Evolutionary conservation across 1,140 invertebrate species (phyloP), one percentile per base, ranked within the genome.

Genomic region (Marisa cornuarietis): DNA sequence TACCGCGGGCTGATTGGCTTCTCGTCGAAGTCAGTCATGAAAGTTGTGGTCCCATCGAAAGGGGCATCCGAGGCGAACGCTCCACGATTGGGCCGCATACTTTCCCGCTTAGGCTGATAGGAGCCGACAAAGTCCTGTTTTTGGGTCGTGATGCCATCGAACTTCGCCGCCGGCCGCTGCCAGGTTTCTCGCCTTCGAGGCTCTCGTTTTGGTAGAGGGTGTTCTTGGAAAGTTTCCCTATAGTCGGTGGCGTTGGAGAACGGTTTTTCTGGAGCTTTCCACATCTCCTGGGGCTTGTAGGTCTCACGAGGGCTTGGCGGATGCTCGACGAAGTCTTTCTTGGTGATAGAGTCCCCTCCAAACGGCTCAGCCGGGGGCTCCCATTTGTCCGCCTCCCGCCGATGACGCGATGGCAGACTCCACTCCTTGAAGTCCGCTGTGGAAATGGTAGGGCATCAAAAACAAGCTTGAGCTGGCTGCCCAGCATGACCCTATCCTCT

Each of bases 351-450:
- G n/a, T 78, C 49, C n/a, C 71, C 79, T 31, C 78, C 76, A 31
- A 83, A 81, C n/a, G 72, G 76, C 13, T 79, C 51, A 0, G 24
- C 51, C 7, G 82, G 65, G 9, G 71, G 79, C 3, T 71, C 51
- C 79, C 79, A 80, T 20, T 76, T 51, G 4, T 52, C n/a, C 8
- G 49, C 77, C 14, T 75, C 52, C 0, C 54, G 77, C 18, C 22
- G 71, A 0, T 68, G 24, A 18, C 73, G 73, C 13, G 71, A 65
- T 24, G 78, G 78, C 26, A 82, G 69, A 22, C 62, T 52, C 81
- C 81, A 82, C 68, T 82, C 78, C 18, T 49, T 73, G 71, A 73
- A 82, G 31, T 82, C 81, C 31, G 77, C 81, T 82, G 68, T 14
- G 5, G 63, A 26, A 42, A 49, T 49, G 4, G 52, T 11, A 73